Base-by-base conservation (phyloP, 2,113 vertebrate species). In the Scomber scombrus region DNA sequence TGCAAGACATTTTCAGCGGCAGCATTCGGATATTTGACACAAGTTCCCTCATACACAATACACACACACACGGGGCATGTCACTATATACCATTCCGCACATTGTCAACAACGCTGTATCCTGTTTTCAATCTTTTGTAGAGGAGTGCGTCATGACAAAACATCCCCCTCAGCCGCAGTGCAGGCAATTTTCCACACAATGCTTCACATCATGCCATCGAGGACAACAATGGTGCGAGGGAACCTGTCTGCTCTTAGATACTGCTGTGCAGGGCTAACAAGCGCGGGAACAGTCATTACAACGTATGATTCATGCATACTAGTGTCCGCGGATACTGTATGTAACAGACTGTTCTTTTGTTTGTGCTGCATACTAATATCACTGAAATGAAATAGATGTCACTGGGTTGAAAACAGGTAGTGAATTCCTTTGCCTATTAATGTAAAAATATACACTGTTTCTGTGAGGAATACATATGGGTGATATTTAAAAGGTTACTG, bases 181-280 rank as follows among this genome's bases (percentile, higher is more conserved):
- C 71, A 77, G 85, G 85, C 83, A 84, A 88, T 91, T 89, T 90
- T 72, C 74, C 71, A 75, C 84, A 89, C 85, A 89, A 86, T 85
- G 69, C 79, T 62, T 83, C 79, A 72, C 81, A 81, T 87, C 86
- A 85, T 69, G 71, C 79, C 71, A 75, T 71, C 67, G n/a, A 81
- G 46, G 64, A 82, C 81, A 74, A 86, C 86, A 89, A 83, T 70
- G 54, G 70, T 31, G 62, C 10, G 5, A 76, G 57, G 21, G 23
- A 73, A 76, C 58, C 64, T 52, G 55, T 34, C 29, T 74, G 75
- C 78, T 76, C 46, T 61, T 6, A 80, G 54, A 74, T 29, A 57
- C 72, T 6, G 57, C 70, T 73, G 69, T 15, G 69, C 57, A 5
- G 18, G 3, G 26, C 47, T 52, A 63, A 55, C 74, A 76, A 75